These are phyloP conservation scores for Crossocerus cetratus DNA, from an alignment of 2,888 invertebrate genomes.

Conservation along the genomic window DNA sequence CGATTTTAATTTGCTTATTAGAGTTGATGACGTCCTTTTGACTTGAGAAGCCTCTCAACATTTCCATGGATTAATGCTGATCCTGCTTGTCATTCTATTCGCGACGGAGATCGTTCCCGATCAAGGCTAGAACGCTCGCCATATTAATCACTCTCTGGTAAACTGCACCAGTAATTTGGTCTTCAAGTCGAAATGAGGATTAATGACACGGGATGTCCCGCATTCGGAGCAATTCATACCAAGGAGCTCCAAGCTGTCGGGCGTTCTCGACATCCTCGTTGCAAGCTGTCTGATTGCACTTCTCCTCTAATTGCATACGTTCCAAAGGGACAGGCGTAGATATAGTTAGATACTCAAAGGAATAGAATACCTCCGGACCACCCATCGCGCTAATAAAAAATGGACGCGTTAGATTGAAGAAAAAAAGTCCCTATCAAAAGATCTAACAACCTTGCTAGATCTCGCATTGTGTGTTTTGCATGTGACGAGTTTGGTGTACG, in stretches of 20 bases:
- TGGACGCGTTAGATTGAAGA: too few species aligned
- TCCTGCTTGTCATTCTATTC: conserved; percentile 58
- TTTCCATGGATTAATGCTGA: conserved; percentile 45
- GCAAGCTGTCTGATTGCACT: conserved; percentile 51
- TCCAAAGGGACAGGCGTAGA: conserved; percentile 21
- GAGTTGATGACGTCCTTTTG: conserved; percentile 8
- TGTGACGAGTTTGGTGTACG: neutral
- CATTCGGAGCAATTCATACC: conserved; percentile 64
- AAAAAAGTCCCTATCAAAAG: too few species aligned
- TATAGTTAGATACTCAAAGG: conserved; percentile 10
- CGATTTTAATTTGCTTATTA: too few species aligned
- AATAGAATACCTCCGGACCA: conserved; percentile 40
- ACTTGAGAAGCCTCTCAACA: conserved; percentile 40
- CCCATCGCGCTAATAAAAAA: conserved; percentile 39
- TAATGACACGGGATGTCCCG: conserved; percentile 68
- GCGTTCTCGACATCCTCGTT: conserved; percentile 46
- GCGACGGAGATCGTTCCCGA: conserved; percentile 45
- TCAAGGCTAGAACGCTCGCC: conserved; percentile 53
- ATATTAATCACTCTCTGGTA: conserved; percentile 68
- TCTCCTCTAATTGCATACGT: conserved; percentile 50
- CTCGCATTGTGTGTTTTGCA: neutral
- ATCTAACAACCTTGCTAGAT: neutral
- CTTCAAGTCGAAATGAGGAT: conserved; percentile 71
- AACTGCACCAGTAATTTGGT: conserved; percentile 69
- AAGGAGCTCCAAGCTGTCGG: conserved; percentile 43